phyloP scores from a whole-genome alignment of 2,797 vertebrate species.

The Lemur catta region DNA sequence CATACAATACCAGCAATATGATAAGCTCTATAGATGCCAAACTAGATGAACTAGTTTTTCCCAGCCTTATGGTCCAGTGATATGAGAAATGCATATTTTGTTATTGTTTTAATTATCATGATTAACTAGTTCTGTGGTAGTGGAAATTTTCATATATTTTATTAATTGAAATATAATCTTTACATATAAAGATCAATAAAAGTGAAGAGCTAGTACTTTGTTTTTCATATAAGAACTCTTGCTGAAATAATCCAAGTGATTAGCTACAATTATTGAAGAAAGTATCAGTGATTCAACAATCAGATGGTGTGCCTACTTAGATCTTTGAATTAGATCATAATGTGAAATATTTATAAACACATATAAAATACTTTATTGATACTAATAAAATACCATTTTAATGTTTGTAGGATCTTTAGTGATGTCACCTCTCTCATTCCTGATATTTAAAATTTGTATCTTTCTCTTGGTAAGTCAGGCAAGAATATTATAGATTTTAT shows the following conservation, averaged over 20 bases:
- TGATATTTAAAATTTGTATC: background rate
- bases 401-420: background rate
- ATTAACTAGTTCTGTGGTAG: background rate
- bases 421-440: background rate
- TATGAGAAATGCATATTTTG: background rate
- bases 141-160: background rate
- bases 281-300: background rate
- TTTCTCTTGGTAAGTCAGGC: background rate
- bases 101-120: background rate
- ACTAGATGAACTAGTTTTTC: background rate
- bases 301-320: background rate
- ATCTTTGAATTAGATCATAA: background rate
- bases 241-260: background rate
- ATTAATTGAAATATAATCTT: background rate
- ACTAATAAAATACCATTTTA: background rate
- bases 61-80: background rate
- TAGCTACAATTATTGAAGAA: background rate
- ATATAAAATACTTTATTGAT: background rate
- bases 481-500: background rate
- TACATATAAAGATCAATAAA: background rate
- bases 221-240: background rate
- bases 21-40: background rate
- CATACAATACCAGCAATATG: background rate
- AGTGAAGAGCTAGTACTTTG: background rate
- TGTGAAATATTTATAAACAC: background rate